Conservation (phyloP, 2,888 invertebrate species). For the Crocallis elinguaria region DNA sequence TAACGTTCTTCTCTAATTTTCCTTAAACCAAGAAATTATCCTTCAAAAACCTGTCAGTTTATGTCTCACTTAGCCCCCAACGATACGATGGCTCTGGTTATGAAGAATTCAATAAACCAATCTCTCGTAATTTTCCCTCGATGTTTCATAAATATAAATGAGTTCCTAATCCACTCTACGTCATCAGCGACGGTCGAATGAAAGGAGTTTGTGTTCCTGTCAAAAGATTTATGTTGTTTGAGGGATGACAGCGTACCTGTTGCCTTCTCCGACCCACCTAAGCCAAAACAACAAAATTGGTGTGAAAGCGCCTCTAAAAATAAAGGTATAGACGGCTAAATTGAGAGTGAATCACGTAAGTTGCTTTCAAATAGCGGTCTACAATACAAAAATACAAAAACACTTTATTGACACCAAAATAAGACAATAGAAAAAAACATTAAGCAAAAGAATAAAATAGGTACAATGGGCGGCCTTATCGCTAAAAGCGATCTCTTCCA, state of each 20-base stretch:
- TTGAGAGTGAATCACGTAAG: background rate
- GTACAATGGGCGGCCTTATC: too few relatives aligned
- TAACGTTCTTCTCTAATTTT: too few relatives aligned
- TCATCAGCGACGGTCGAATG: conserved; percentile 16
- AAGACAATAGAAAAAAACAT: too few relatives aligned
- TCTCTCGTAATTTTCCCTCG: conserved; percentile 14
- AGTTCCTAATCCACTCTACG: conserved; percentile 28
- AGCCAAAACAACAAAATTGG: conserved; percentile 9
- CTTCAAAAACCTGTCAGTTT: background rate
- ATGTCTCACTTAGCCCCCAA: conserved; percentile 1
- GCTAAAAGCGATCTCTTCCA: too few relatives aligned
- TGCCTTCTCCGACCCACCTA: conserved; percentile 29
- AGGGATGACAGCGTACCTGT: conserved; percentile 43
- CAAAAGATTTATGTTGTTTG: conserved; percentile 38
- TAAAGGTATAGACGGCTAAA: background rate
- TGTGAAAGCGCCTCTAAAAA: background rate
- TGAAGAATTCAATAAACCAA: conserved; percentile 19
- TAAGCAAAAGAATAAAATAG: too few relatives aligned
- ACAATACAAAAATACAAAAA: too few relatives aligned
- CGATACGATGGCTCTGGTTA: conserved; percentile 1
- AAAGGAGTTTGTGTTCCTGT: conserved; percentile 34
- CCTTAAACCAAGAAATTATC: too few relatives aligned
- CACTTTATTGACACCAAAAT: too few relatives aligned
- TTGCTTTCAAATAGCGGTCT: background rate
- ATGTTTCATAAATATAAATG: conserved; percentile 30